Evolutionary conservation across 2,888 invertebrate genomes (phyloP).

Genomic region (Trachelus troglodyta): DNA sequence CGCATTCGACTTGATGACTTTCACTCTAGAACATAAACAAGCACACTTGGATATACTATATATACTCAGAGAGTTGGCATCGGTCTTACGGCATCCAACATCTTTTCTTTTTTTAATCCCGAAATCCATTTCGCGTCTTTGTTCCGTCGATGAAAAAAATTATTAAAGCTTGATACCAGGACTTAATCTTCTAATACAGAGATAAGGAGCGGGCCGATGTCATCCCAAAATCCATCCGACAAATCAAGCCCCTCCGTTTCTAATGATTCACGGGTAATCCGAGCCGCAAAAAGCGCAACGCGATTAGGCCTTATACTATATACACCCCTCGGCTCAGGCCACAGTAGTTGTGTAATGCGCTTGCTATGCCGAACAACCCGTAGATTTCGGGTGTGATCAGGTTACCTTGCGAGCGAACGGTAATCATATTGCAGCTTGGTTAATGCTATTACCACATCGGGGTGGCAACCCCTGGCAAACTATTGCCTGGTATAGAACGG

Average conservation of each 20-base stretch:
- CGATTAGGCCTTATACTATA: slow-evolving; percentile 49
- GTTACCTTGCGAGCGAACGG: slow-evolving; percentile 64
- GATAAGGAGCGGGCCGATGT: slow-evolving; percentile 56
- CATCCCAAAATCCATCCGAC: slow-evolving; percentile 13
- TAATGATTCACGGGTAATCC: slow-evolving; percentile 64
- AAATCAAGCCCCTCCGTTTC: slow-evolving; percentile 27
- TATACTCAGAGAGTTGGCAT: background rate
- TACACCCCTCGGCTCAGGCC: background rate
- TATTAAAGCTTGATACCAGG: slow-evolving; percentile 8
- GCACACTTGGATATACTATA: background rate
- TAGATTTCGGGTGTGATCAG: slow-evolving; percentile 64
- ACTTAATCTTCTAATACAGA: slow-evolving; percentile 59
- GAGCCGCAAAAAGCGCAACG: slow-evolving; percentile 65
- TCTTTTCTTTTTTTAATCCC: background rate
- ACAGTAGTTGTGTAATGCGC: slow-evolving; percentile 48
- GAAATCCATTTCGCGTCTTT: background rate
- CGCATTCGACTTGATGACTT: background rate
- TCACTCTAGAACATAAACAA: background rate
- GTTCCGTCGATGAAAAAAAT: background rate
- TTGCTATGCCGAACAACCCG: slow-evolving; percentile 44
- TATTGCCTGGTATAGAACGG: slow-evolving; percentile 2
- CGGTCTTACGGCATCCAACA: background rate
- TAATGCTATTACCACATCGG: slow-evolving; percentile 64
- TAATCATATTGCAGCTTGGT: slow-evolving; percentile 66
- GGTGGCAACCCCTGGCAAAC: slow-evolving; percentile 34